Base-by-base conservation (phyloP, 2,888 invertebrate species). In the Esperia sulphurella region DNA sequence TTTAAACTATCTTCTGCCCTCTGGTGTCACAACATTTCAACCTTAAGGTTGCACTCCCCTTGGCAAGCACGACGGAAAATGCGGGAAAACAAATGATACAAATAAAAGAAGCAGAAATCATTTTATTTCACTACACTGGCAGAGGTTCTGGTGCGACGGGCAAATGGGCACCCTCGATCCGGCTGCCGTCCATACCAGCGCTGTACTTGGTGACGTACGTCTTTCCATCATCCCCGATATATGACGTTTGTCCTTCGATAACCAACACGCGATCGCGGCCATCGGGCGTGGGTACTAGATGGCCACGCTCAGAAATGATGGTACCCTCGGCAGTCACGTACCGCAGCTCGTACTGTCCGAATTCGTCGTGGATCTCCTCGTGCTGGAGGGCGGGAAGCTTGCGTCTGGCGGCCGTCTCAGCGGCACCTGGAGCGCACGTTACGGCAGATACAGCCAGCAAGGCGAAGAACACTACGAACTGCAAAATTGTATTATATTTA, bases 281-380 rank as follows among this genome's bases (percentile, higher is more conserved):
- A 9, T 68, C 63, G 1, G 61, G 53, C 1, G 61, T 68, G n/a
- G 74, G 71, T 3, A 79, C 71, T 0, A 80, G 67, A 13, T 63
- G 68, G n/a, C 79, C 80, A 1, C 64, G 65, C 53, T 80, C 80
- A 1, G 60, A 63, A 1, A 79, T 78, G 2, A 75, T 53, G 31
- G 71, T 79, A 31, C 76, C 76, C 49, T 82, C 76, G 8, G 77
- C 79, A 0, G 79, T 79, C 47, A 76, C 68, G 67, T 79, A 80
- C n/a, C 71, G 66, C 1, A 80, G 61, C 3, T 67, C 63, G 54
- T 75, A 80, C 55, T 79, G 78, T 4, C 81, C 79, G 30, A 61
- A 63, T 48, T 75, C 70, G 45, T 74, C 74, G 39, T 71, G 77
- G 12, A 70, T 51, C 49, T 77, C 77, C 41, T 74, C 67, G 47